A percentile compares a stretch with the other conserved stretches of the same genome.
phyloP scores from a whole-genome alignment of 1,140 invertebrate species.

The Caenorhabditis inopinata region DNA sequence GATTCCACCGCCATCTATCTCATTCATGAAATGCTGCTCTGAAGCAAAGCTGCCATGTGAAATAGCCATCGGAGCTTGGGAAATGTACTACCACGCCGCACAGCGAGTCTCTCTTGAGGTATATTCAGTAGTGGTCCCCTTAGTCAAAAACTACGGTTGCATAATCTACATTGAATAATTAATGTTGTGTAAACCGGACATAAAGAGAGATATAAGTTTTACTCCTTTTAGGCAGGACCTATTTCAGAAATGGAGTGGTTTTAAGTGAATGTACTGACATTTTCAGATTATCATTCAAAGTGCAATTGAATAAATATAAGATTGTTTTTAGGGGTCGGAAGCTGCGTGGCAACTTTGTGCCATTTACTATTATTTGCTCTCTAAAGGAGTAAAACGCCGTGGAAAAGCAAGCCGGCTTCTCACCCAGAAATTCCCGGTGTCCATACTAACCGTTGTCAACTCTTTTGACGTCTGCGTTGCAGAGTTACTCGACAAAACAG shows the following conservation, averaged over 20 bases:
- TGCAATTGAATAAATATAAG: no score
- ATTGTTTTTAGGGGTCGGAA: neutral
- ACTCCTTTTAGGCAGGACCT: no score
- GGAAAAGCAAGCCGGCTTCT: neutral
- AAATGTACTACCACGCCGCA: conserved; percentile 3
- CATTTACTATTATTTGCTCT: neutral
- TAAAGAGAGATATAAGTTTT: no score
- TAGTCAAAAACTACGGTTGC: no score
- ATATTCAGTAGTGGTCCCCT: neutral
- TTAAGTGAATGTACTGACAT: no score
- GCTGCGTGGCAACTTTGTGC: neutral
- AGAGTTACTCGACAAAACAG: neutral
- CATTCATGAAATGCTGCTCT: neutral
- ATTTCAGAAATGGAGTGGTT: no score
- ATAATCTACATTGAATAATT: no score
- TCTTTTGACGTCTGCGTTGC: neutral
- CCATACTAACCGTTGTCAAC: neutral
- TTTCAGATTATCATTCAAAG: no score
- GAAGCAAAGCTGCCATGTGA: neutral
- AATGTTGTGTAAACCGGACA: no score
- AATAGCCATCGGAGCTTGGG: neutral
- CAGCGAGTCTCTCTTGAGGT: neutral
- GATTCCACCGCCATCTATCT: neutral
- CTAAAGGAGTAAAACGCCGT: neutral
- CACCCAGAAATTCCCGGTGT: neutral